Conservation (phyloP, 1,140 invertebrate species). For the Aphelenchoides avenae region DNA sequence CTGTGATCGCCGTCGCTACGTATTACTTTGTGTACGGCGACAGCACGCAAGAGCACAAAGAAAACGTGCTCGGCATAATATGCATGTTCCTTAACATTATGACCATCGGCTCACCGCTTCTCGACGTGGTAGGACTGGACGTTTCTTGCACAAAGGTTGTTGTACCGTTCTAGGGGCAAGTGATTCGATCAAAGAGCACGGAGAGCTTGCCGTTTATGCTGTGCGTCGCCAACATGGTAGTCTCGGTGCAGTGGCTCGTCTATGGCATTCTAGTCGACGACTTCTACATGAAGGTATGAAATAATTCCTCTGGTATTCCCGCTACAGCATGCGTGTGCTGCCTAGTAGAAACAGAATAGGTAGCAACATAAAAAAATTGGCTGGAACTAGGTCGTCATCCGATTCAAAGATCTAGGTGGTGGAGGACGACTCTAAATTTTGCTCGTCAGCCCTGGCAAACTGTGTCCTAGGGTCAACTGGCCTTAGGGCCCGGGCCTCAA, state of each 20-base stretch:
- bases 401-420: too few relatives aligned
- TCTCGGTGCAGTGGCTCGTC: constrained; percentile 52
- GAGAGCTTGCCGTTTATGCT: constrained; percentile 54
- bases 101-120: constrained; percentile 41
- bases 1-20: constrained; percentile 29
- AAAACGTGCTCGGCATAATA: constrained; percentile 47
- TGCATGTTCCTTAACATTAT: constrained; percentile 57
- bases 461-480: too few relatives aligned
- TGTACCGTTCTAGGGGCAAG: constrained; percentile 45
- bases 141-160: neutral
- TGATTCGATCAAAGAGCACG: constrained; percentile 44
- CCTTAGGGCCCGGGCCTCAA: too few relatives aligned
- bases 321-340: neutral
- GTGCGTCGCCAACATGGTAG: constrained; percentile 51
- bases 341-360: neutral
- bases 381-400: too few relatives aligned
- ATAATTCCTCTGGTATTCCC: constrained; percentile 11
- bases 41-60: constrained; percentile 25
- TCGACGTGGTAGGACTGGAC: constrained; percentile 47
- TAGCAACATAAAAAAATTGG: neutral
- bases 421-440: too few relatives aligned
- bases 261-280: constrained; percentile 57
- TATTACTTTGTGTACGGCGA: constrained; percentile 23
- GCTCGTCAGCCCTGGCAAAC: too few relatives aligned
- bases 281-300: constrained; percentile 54